phyloP scores from a whole-genome alignment of 2,888 invertebrate genomes.

The Philereme vetulata region DNA sequence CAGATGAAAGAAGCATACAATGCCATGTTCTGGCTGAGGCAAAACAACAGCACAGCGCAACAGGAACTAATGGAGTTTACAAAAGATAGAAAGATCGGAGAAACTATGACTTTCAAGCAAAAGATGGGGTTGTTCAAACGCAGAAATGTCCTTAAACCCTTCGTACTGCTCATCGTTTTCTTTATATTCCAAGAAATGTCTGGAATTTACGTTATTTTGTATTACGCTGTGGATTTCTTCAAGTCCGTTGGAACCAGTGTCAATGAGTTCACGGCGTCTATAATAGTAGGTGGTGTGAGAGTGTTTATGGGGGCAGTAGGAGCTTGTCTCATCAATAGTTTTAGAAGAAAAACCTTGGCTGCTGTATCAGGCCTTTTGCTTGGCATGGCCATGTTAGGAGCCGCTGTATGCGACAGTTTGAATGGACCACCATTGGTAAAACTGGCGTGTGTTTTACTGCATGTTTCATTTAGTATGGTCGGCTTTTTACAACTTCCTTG shows the following conservation, averaged over 20 bases:
- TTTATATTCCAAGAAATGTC: slow-evolving; percentile 88
- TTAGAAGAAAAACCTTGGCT: slow-evolving; percentile 85
- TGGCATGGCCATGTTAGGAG: slow-evolving; percentile 86
- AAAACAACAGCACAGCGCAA: slow-evolving; percentile 85
- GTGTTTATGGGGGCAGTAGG: slow-evolving; percentile 87
- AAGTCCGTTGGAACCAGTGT: slow-evolving; percentile 86
- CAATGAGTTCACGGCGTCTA: slow-evolving; percentile 87
- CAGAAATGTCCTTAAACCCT: slow-evolving; percentile 86
- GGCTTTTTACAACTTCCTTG: slow-evolving; percentile 89
- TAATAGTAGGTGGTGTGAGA: slow-evolving; percentile 87
- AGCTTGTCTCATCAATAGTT: slow-evolving; percentile 86
- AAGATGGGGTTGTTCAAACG: slow-evolving; percentile 74
- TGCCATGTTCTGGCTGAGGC: slow-evolving; percentile 86
- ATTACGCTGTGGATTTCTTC: slow-evolving; percentile 89
- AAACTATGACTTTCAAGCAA: slow-evolving; percentile 66
- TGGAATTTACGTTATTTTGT: slow-evolving; percentile 88
- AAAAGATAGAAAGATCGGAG: slow-evolving; percentile 67
- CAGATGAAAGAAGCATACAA: slow-evolving; percentile 84
- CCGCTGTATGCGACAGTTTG: slow-evolving; percentile 83
- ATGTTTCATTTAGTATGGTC: slow-evolving; percentile 89
- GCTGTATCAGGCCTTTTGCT: slow-evolving; percentile 87
- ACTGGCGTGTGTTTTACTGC: slow-evolving; percentile 85
- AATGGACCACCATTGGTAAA: slow-evolving; percentile 76
- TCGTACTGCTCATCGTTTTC: slow-evolving; percentile 85
- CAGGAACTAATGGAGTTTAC: slow-evolving; percentile 86